phyloP scores from a whole-genome alignment of 2,797 vertebrate genomes.

The Naso thynnoides region DNA sequence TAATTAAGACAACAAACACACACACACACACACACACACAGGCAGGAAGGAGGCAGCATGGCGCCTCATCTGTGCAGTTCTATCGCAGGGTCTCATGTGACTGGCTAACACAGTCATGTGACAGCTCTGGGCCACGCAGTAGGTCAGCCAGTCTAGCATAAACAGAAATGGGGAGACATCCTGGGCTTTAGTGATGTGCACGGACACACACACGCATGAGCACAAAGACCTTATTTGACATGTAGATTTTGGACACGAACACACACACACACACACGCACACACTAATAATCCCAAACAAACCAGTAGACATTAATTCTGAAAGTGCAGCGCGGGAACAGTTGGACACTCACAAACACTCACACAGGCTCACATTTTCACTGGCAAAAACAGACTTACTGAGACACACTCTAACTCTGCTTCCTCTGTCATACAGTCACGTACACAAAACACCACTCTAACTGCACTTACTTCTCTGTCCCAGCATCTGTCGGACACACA shows the following conservation, averaged over 20 bases:
- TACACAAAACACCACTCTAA: slow-evolving; percentile 31
- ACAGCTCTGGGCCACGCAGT: slow-evolving; percentile 54
- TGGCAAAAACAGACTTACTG: slow-evolving; percentile 33
- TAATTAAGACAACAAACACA: slow-evolving; percentile 57
- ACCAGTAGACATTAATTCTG: slow-evolving; percentile 31
- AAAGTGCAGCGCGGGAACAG: slow-evolving; percentile 11
- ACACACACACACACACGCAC: background rate
- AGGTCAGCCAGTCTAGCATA: slow-evolving; percentile 68
- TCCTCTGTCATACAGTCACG: slow-evolving; percentile 2
- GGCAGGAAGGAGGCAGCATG: slow-evolving; percentile 40
- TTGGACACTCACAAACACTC: slow-evolving; percentile 14
- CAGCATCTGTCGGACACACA: background rate
- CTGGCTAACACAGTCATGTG: slow-evolving; percentile 59
- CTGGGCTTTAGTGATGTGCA: slow-evolving; percentile 15
- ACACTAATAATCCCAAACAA: background rate
- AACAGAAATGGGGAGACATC: slow-evolving; percentile 58
- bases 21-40: slow-evolving; percentile 43
- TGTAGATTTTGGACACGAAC: slow-evolving; percentile 1
- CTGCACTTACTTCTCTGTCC: background rate
- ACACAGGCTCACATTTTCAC: slow-evolving; percentile 11
- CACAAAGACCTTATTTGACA: slow-evolving; percentile 21
- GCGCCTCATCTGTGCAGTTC: slow-evolving; percentile 55
- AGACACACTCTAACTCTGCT: slow-evolving; percentile 3
- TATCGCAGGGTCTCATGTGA: slow-evolving; percentile 45
- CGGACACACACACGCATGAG: background rate